These are phyloP conservation scores for Gadopsis bispinosus DNA, from an alignment of 2,797 vertebrate species.

Conservation along the genomic window DNA sequence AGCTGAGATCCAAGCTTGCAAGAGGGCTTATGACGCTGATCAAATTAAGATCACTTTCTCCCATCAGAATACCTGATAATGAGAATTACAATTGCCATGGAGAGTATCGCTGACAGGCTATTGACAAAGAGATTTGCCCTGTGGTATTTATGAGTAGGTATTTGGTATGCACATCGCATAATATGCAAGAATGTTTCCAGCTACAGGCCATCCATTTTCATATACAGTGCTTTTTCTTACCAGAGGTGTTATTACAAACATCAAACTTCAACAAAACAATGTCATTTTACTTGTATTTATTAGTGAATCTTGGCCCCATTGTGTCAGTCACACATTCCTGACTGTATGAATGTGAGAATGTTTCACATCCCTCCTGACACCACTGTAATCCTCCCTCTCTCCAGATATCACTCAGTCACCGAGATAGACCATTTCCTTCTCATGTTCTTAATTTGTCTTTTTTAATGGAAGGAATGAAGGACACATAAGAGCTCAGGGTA, in stretches of 20 bases:
- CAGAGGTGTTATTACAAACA: constrained; percentile 41
- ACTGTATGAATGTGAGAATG: constrained; percentile 54
- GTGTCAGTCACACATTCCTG: constrained; percentile 64
- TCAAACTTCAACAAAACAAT: constrained; percentile 49
- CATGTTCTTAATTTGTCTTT: constrained; percentile 63
- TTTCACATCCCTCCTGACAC: constrained; percentile 56
- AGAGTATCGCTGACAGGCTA: constrained; percentile 65
- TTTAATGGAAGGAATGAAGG: constrained; percentile 51
- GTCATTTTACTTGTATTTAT: constrained; percentile 54
- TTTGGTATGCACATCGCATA: constrained; percentile 58
- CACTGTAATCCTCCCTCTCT: constrained; percentile 64
- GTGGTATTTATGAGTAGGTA: constrained; percentile 42
- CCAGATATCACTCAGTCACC: constrained; percentile 63
- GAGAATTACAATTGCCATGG: constrained; percentile 61
- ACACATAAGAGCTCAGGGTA: constrained; percentile 33
- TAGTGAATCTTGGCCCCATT: constrained; percentile 53
- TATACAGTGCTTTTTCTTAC: constrained; percentile 36
- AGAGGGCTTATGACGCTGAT: constrained; percentile 72
- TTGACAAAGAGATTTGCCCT: constrained; percentile 70
- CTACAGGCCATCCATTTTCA: constrained; percentile 41
- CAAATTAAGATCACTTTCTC: constrained; percentile 79
- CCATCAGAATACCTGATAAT: constrained; percentile 75
- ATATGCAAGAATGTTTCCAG: constrained; percentile 46
- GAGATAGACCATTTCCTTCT: constrained; percentile 60
- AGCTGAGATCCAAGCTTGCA: constrained; percentile 69